Percentiles rank a stretch among this genome's conserved stretches.
Conservation (phyloP, 2,797 vertebrate genomes). For the Hylomyscus alleni region DNA sequence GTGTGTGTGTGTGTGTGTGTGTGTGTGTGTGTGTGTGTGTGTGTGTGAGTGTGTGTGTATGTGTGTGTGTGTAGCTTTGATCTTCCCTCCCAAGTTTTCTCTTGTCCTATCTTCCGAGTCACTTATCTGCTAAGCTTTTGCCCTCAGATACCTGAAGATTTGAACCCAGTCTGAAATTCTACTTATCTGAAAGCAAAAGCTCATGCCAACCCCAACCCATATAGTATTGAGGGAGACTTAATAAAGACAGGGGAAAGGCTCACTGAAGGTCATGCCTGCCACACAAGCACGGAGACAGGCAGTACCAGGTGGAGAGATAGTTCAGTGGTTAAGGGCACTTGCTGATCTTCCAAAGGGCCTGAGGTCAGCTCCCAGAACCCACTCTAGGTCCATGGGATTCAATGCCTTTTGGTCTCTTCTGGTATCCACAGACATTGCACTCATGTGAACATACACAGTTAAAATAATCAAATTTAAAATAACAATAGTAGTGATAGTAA, state of each 20-base stretch:
- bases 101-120: not conserved
- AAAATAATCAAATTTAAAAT: not conserved
- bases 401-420: not conserved
- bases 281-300: not conserved
- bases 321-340: not conserved
- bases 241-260: not conserved
- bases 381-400: not conserved
- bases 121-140: not conserved
- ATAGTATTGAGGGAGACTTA: not conserved
- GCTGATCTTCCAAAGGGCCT: not conserved
- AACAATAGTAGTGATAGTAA: not conserved
- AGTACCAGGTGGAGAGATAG: not conserved
- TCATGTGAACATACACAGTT: not conserved
- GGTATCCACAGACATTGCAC: not conserved
- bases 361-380: not conserved
- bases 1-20: too few relatives aligned
- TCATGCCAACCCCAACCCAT: not conserved
- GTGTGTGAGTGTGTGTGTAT: too few relatives aligned
- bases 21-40: too few relatives aligned
- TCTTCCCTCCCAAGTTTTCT: not conserved
- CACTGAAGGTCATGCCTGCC: not conserved
- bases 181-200: not conserved
- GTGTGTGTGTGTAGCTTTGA: not conserved
- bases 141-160: not conserved
- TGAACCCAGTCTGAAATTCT: conserved; percentile 19